Evolutionary conservation across 2,888 invertebrate genomes (phyloP).

Genomic region (Agriopis marginaria): DNA sequence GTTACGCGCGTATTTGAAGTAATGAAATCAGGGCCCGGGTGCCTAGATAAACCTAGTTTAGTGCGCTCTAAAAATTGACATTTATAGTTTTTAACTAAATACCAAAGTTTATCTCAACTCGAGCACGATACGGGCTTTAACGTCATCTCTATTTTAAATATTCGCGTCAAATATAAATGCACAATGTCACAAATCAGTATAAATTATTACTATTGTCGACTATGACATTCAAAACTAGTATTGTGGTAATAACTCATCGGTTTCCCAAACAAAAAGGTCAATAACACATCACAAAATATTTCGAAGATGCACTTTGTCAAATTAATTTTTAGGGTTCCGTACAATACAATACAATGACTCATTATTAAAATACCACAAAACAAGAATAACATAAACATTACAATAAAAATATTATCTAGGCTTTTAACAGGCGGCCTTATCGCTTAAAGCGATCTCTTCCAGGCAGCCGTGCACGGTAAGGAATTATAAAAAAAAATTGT

Average conservation of each 20-base stretch:
- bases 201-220: slow-evolving; percentile 9
- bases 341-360: too few relatives aligned
- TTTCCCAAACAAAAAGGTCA: slow-evolving; percentile 6
- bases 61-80: slow-evolving; percentile 1
- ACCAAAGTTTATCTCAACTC: slow-evolving; percentile 8
- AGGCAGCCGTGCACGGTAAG: too few relatives aligned
- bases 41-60: background rate
- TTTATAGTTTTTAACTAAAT: slow-evolving; percentile 15
- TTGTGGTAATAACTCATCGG: background rate
- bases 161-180: slow-evolving; percentile 12
- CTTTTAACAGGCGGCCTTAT: too few relatives aligned
- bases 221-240: slow-evolving; percentile 15
- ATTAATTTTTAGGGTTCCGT: background rate
- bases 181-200: slow-evolving; percentile 13
- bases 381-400: too few relatives aligned
- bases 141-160: slow-evolving; percentile 23
- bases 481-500: too few relatives aligned
- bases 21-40: background rate
- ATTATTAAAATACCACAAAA: too few relatives aligned
- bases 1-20: background rate
- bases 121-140: slow-evolving; percentile 17
- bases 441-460: too few relatives aligned
- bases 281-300: slow-evolving; percentile 6
- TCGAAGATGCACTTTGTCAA: background rate
- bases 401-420: too few relatives aligned